Evolutionary conservation across 2,113 vertebrate species (phyloP), one percentile per base, ranked within the genome.

Genomic region (Sinocyclocheilus grahami): DNA sequence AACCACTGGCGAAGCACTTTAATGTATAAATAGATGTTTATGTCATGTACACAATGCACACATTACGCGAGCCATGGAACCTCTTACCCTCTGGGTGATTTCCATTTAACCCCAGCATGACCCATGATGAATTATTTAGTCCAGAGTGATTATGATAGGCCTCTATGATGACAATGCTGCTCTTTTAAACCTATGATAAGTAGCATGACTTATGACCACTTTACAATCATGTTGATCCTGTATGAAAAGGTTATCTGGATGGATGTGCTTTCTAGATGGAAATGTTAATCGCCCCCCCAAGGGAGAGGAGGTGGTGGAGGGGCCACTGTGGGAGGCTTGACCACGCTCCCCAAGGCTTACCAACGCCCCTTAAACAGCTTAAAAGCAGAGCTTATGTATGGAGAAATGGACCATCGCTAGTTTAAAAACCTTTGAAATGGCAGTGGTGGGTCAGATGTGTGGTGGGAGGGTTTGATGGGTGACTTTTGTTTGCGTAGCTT

Each of bases 261-360:
- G 84, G 87, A 88, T 81, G 67, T 88, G 85, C 87, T 89, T 89
- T 85, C 86, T 84, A 87, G 80, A 82, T 89, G 84, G 82, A 89
- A 91, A 91, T 90, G 89, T 88, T 92, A 92, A 92, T 91, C 89
- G 46, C 81, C 69, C 86, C 90, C 42, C 42, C 90, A 79, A 88
- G 85, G 86, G 87, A 86, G 72, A 86, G 80, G 77, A 78, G 78
- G 82, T 85, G 82, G 65, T 75, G 67, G 42, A 67, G 27, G 80
- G 80, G 83, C 62, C 83, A 87, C 74, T 85, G 78, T 83, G 53
- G 80, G 84, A 89, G 84, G 84, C 30, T 71, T 87, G 86, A 86
- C 88, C 88, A 53, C 14, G 4, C 14, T 53, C 51, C 51, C 51
- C 51, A 83, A 16, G 51, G 80, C 84, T 83, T 53, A 80, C 74